Conservation (phyloP, 2,113 vertebrate species). For the Tautogolabrus adspersus region DNA sequence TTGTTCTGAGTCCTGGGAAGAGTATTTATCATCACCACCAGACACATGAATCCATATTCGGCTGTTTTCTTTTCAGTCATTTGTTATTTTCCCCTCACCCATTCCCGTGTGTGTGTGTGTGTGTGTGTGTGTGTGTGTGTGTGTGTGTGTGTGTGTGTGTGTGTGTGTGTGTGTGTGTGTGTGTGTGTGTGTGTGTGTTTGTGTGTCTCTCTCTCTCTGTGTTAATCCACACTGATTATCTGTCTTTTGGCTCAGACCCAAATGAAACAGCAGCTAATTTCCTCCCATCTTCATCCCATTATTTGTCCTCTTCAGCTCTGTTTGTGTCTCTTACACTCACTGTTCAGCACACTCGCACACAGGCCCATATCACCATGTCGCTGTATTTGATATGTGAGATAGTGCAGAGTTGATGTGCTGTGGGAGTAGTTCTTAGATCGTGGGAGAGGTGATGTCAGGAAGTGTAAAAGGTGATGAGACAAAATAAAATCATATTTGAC, state of each 20-base stretch:
- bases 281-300: conserved; percentile 1
- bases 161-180: conserved; percentile 3
- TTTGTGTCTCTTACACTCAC: conserved; percentile 29
- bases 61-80: conserved; percentile 48
- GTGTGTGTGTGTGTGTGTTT: background rate
- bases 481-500: background rate
- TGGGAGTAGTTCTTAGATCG: conserved; percentile 25
- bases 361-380: conserved; percentile 14
- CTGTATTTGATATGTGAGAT: conserved; percentile 47
- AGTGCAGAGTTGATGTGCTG: conserved; percentile 2
- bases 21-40: conserved; percentile 15
- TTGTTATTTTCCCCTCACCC: conserved; percentile 30
- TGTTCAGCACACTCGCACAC: background rate
- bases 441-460: conserved; percentile 58
- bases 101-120: conserved; percentile 5
- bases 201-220: too few species aligned
- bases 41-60: conserved; percentile 27
- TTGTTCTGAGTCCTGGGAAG: conserved; percentile 31
- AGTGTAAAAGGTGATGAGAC: conserved; percentile 14
- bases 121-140: conserved; percentile 6
- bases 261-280: conserved; percentile 57
- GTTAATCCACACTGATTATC: conserved; percentile 46
- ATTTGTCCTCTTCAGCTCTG: conserved; percentile 33
- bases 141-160: background rate
- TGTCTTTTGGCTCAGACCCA: conserved; percentile 49